Percentiles rank a stretch among this genome's conserved stretches.
phyloP scores from a whole-genome alignment of 2,888 invertebrate species.

The Erannis defoliaria region DNA sequence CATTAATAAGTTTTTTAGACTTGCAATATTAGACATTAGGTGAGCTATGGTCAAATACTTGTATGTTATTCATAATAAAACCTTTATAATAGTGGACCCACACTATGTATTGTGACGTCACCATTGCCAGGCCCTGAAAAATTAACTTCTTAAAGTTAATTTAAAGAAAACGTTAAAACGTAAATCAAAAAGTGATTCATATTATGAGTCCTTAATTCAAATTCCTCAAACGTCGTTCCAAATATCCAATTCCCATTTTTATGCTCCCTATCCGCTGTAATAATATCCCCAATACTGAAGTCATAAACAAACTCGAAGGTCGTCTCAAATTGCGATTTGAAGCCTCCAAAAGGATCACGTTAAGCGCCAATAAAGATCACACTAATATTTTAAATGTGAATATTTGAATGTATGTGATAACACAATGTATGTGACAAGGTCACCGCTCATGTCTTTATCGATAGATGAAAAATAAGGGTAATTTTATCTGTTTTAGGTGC shows the following conservation, averaged over 20 bases:
- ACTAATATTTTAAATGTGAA: slow-evolving; percentile 7
- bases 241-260: slow-evolving; percentile 23
- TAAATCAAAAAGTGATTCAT: background rate
- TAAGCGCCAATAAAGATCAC: slow-evolving; percentile 64
- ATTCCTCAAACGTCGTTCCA: slow-evolving; percentile 18
- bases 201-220: slow-evolving; percentile 1
- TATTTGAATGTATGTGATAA: background rate
- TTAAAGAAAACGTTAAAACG: too few relatives aligned
- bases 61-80: too few relatives aligned
- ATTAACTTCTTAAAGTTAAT: too few relatives aligned
- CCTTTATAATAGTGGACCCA: too few relatives aligned
- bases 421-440: too few relatives aligned
- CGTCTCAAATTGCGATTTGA: slow-evolving; percentile 36
- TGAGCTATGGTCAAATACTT: too few relatives aligned
- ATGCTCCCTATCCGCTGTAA: slow-evolving; percentile 14
- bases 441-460: too few relatives aligned
- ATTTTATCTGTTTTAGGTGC: background rate
- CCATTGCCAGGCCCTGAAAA: too few relatives aligned
- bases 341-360: slow-evolving; percentile 51
- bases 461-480: too few relatives aligned
- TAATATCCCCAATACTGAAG: slow-evolving; percentile 30
- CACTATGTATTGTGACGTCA: too few relatives aligned
- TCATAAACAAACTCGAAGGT: slow-evolving; percentile 40
- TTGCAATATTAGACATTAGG: too few relatives aligned
- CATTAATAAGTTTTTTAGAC: too few relatives aligned